phyloP scores from a whole-genome alignment of 2,888 invertebrate species.

The Fabriciana adippe region DNA sequence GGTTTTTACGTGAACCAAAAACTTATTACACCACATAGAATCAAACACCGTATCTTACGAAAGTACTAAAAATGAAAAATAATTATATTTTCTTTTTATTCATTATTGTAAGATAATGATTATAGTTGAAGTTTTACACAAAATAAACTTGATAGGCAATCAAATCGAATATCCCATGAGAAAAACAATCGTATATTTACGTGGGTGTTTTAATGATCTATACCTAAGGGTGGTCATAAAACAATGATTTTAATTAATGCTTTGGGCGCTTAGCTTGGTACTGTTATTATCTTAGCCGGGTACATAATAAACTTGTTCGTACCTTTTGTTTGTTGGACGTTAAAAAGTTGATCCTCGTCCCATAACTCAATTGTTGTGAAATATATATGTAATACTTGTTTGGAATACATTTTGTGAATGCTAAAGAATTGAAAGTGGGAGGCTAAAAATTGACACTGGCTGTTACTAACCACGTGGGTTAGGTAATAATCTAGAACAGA shows the following conservation, averaged over 20 bases:
- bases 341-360: conserved; percentile 17
- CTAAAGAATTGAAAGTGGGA: too few relatives aligned
- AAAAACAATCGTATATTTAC: conserved; percentile 19
- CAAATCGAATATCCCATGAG: conserved; percentile 10
- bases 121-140: conserved; percentile 4
- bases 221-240: conserved; percentile 45
- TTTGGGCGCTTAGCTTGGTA: conserved; percentile 33
- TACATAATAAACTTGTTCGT: conserved; percentile 38
- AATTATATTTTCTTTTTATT: too few relatives aligned
- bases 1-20: too few relatives aligned
- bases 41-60: too few relatives aligned
- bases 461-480: too few relatives aligned
- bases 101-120: too few relatives aligned
- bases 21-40: too few relatives aligned
- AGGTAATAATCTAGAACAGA: too few relatives aligned
- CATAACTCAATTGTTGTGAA: conserved; percentile 4
- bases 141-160: conserved; percentile 10
- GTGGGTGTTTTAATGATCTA: conserved; percentile 38
- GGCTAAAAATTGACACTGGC: too few relatives aligned
- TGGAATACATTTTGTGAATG: neutral
- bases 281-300: conserved; percentile 39
- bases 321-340: conserved; percentile 30
- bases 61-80: too few relatives aligned
- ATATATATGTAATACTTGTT: neutral
- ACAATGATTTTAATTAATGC: conserved; percentile 46